Base-by-base conservation (phyloP, 1,140 invertebrate genomes). In the Leptinotarsa texana region DNA sequence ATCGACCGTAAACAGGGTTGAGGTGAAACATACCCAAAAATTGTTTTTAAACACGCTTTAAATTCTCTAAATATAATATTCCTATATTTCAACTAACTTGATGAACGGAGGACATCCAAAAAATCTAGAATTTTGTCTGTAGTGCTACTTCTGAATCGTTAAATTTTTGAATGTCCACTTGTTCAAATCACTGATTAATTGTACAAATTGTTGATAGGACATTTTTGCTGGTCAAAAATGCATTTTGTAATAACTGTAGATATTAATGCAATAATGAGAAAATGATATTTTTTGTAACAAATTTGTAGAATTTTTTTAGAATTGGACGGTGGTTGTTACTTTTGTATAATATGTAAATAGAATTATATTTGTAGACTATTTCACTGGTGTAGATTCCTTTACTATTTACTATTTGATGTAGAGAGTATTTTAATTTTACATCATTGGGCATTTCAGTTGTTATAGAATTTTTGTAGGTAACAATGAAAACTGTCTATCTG, bases 201-300 rank as follows among this genome's bases (percentile, higher is more conserved):
- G 68, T 51, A 69, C 18, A 69, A 48, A 69, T n/a, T 69, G 68
- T 69, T 63, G 42, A 72, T 63, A 63, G 6, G 22, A 70, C 79
- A 77, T 78, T 80, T 80, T 79, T 79, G 78, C 79, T 74, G 78
- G 78, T 33, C 79, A 78, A 79, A 79, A 79, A 76, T 80, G 78
- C 69, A 73, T 57, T 76, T 75, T 77, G 74, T 77, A 73, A 27
- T 65, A 48, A n/a, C 76, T 75, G 71, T 80, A 78, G 73, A 77
- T 75, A 75, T 27, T 75, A 75, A 73, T 67, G 61, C 72, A 79
- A 74, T 77, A 78, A 78, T 69, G 65, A 73, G 69, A 69, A 18
- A 65, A 22, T 65, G 21, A 24, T 70, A 72, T 63, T 72, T 72
- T 67, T 74, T 61, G 66, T 66, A 75, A 61, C 63, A 73, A 17